These are phyloP conservation scores for Haliclystus octoradiatus DNA, from an alignment of 30 jellyfish, hydroid and myxozoan genomes.

Conservation along the genomic window DNA sequence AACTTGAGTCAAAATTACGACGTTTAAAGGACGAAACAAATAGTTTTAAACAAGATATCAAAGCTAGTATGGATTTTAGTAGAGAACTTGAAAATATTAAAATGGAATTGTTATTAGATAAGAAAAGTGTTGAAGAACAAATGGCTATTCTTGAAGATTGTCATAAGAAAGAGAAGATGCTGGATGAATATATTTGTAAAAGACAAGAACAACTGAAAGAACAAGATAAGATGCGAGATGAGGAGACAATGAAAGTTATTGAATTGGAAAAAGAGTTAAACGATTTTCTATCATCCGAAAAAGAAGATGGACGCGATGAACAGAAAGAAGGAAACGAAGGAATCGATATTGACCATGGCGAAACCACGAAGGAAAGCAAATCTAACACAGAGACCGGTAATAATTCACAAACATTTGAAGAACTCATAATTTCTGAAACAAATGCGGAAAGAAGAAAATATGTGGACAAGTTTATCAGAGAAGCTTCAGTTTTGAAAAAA, in stretches of 20 bases:
- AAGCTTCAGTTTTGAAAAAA: background rate
- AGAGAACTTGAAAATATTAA: no score
- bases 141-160: background rate
- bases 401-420: background rate
- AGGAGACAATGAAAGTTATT: background rate
- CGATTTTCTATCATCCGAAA: background rate
- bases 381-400: background rate
- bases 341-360: no score
- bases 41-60: background rate
- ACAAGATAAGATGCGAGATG: background rate
- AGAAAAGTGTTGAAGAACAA: background rate
- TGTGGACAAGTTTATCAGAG: no score
- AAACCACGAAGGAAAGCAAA: no score
- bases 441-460: background rate
- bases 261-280: background rate
- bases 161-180: background rate
- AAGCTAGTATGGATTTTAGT: no score
- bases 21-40: background rate
- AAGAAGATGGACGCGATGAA: background rate
- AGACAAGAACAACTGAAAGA: background rate
- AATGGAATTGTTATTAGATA: background rate
- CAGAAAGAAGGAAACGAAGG: background rate
- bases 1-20: background rate
- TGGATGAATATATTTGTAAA: background rate
- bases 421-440: background rate